A percentile compares a stretch with the other conserved stretches of the same genome.
Evolutionary conservation across 2,797 vertebrate species (phyloP).

Genomic region (Sphenopsis melanotis): DNA sequence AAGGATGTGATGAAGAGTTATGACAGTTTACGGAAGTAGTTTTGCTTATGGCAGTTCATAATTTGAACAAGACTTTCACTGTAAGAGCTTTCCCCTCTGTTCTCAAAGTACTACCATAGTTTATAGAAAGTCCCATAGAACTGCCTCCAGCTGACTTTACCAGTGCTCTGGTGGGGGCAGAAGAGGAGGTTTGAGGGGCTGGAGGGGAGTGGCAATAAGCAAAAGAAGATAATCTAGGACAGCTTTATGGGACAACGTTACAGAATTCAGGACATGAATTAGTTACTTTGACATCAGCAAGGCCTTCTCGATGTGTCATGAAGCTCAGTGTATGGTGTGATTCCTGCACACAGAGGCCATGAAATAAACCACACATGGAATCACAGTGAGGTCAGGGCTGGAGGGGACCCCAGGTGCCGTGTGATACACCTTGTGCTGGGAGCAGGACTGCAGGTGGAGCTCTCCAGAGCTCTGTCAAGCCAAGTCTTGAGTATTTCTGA

Average conservation of each 20-base stretch:
- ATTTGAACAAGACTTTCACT: not conserved
- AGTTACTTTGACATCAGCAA: not conserved
- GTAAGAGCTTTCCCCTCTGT: not conserved
- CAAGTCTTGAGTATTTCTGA: not conserved
- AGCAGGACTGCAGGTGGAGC: not conserved
- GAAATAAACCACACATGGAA: not conserved
- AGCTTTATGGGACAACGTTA: not conserved
- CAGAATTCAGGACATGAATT: not conserved
- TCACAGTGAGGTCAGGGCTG: not conserved
- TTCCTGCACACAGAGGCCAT: not conserved
- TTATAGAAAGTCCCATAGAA: not conserved
- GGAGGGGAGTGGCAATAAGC: not conserved
- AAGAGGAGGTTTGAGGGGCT: not conserved
- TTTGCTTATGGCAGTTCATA: not conserved
- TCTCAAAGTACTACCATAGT: not conserved
- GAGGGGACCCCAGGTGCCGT: accelerated
- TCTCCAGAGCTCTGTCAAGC: not conserved
- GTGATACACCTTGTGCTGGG: not conserved
- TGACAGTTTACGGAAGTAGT: not conserved
- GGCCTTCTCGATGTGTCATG: not conserved
- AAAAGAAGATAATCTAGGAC: not conserved
- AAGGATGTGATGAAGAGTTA: not conserved
- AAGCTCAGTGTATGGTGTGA: not conserved
- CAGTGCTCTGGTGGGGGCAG: not conserved
- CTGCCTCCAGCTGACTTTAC: not conserved